Percentiles rank a stretch among this genome's conserved stretches.
phyloP scores from a whole-genome alignment of 2,888 invertebrate genomes.

The Spicauda simplicius region DNA sequence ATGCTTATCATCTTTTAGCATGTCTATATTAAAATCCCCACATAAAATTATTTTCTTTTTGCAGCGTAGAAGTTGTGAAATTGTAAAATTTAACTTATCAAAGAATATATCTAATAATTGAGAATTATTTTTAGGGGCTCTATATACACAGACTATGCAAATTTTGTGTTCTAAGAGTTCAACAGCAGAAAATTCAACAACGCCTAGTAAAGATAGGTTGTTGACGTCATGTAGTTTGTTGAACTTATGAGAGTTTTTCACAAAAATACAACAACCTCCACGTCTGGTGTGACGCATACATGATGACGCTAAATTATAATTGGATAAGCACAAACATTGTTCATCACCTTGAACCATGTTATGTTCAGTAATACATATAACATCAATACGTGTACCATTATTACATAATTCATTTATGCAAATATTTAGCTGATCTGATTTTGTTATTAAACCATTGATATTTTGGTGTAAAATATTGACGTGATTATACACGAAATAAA shows the following conservation, averaged over 20 bases:
- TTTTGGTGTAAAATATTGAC: too few species aligned
- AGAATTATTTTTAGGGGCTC: not conserved
- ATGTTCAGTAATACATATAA: slow-evolving; percentile 10
- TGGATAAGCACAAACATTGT: not conserved
- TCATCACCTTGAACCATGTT: not conserved
- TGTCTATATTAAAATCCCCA: too few species aligned
- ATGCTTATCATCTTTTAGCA: slow-evolving; percentile 3
- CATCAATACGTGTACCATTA: too few species aligned
- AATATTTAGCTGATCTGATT: too few species aligned
- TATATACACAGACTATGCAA: slow-evolving; percentile 9
- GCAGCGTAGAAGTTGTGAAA: not conserved
- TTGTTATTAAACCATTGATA: too few species aligned
- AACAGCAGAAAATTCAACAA: slow-evolving; percentile 2
- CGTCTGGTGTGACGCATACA: not conserved
- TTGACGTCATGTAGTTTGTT: not conserved
- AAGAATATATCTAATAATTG: not conserved
- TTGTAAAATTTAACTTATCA: not conserved
- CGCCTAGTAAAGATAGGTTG: not conserved
- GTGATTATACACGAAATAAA: too few species aligned
- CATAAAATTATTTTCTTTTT: slow-evolving; percentile 1
- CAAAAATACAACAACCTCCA: slow-evolving; percentile 14
- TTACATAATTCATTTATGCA: too few species aligned
- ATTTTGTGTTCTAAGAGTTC: too few species aligned
- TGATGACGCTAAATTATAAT: slow-evolving; percentile 1
- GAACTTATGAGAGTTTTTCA: not conserved